These are phyloP conservation scores for Grammomys surdaster DNA, from an alignment of 2,113 vertebrate genomes.

Conservation along the genomic window DNA sequence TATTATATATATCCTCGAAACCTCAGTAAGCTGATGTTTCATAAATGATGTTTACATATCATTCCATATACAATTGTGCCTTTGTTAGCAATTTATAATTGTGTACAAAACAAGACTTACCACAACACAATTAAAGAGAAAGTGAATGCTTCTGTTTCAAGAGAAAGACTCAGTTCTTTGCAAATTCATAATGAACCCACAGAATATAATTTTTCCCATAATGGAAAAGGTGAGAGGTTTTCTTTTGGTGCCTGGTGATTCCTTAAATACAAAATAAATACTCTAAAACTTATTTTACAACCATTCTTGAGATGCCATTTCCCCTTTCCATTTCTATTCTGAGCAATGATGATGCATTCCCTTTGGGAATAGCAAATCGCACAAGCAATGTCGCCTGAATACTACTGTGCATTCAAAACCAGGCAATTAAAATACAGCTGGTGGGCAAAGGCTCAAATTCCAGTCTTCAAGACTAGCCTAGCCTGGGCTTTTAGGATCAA, in stretches of 20 bases:
- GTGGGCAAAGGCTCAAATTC: background rate
- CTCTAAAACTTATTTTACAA: slow-evolving; percentile 34
- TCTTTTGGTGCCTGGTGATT: background rate
- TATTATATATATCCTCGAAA: background rate
- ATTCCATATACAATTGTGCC: background rate
- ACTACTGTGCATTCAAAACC: background rate
- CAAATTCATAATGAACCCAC: background rate
- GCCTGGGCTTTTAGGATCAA: background rate
- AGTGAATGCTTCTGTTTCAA: background rate
- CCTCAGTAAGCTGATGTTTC: background rate
- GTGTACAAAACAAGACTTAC: background rate
- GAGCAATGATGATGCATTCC: background rate
- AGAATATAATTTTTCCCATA: background rate
- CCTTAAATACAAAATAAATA: slow-evolving; percentile 39
- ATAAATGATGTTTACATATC: background rate
- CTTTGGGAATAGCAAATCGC: background rate
- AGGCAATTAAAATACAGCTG: slow-evolving; percentile 6
- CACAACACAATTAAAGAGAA: background rate
- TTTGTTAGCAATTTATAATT: slow-evolving; percentile 15
- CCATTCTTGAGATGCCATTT: background rate
- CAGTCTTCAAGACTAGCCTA: background rate
- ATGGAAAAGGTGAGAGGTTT: background rate
- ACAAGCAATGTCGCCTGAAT: background rate
- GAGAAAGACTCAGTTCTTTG: background rate
- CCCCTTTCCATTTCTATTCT: slow-evolving; percentile 1